phyloP scores from a whole-genome alignment of 2,797 vertebrate species.

The Hafferia zeledoni region DNA sequence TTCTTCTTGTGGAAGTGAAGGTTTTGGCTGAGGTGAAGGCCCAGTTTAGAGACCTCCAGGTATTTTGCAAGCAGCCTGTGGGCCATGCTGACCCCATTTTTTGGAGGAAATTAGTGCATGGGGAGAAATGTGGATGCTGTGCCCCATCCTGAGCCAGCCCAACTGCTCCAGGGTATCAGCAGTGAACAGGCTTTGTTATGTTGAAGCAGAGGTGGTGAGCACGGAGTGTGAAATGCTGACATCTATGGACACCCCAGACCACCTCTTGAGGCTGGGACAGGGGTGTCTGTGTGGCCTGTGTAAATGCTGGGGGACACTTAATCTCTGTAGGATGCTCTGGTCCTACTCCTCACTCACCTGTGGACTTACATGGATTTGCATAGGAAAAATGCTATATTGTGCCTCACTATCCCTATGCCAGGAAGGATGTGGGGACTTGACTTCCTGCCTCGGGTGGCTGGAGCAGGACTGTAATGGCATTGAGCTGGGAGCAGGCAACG shows the following conservation, averaged over 20 bases:
- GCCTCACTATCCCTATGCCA: background rate
- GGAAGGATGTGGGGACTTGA: background rate
- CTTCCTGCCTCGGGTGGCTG: background rate
- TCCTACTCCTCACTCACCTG: background rate
- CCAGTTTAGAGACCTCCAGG: background rate
- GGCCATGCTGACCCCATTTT: background rate
- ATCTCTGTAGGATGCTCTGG: accelerated
- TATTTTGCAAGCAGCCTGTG: background rate
- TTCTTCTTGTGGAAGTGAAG: background rate
- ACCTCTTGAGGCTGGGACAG: background rate
- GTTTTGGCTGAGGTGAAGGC: background rate
- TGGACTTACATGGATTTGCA: background rate
- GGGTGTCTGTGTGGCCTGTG: background rate
- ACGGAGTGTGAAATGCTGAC: background rate
- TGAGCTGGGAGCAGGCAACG: background rate
- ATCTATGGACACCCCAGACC: background rate
- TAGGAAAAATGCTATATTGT: background rate
- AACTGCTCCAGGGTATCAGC: background rate
- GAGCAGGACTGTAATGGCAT: background rate
- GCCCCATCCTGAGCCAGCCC: background rate
- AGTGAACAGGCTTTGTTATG: background rate
- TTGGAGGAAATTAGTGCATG: background rate
- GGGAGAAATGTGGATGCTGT: background rate
- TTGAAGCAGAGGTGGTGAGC: background rate
- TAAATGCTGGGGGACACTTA: background rate